Percentiles rank a stretch among this genome's conserved stretches.
phyloP scores from a whole-genome alignment of 2,888 invertebrate genomes.

The Lamproptera curius region DNA sequence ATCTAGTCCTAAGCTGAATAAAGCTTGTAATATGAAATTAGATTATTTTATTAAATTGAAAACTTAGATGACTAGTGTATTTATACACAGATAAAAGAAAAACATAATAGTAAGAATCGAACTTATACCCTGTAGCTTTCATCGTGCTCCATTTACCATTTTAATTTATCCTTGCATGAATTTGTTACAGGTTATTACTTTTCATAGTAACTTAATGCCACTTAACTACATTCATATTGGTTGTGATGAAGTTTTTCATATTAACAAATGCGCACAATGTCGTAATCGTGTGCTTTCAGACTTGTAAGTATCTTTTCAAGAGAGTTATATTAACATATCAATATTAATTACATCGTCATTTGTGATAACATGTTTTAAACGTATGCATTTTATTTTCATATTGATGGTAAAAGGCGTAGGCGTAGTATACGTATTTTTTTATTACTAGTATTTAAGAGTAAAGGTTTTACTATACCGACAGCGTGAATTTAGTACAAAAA shows the following conservation, averaged over 20 bases:
- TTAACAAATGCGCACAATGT: conserved; percentile 81
- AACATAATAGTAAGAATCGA: neutral
- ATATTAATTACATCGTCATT: no score
- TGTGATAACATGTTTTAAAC: no score
- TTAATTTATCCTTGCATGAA: no score
- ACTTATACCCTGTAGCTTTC: neutral
- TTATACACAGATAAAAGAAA: neutral
- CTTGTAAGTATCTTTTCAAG: conserved; percentile 50
- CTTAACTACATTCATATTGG: conserved; percentile 83
- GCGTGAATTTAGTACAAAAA: no score
- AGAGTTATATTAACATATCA: no score
- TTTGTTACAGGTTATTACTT: conserved; percentile 48
- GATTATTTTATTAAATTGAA: neutral
- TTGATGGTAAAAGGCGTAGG: no score
- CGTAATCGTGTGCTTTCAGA: conserved; percentile 29
- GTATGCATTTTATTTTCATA: no score
- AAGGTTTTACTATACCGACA: no score
- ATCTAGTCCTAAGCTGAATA: no score
- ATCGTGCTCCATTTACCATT: no score
- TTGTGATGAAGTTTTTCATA: conserved; percentile 88
- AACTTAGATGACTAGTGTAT: neutral
- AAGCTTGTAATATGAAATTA: neutral
- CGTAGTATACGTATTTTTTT: no score
- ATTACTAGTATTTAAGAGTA: no score
- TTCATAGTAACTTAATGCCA: conserved; percentile 46